A percentile compares a stretch with the other conserved stretches of the same genome.
These are phyloP conservation scores for Cheilosia grossa DNA, from an alignment of 2,888 invertebrate species.

Conservation along the genomic window DNA sequence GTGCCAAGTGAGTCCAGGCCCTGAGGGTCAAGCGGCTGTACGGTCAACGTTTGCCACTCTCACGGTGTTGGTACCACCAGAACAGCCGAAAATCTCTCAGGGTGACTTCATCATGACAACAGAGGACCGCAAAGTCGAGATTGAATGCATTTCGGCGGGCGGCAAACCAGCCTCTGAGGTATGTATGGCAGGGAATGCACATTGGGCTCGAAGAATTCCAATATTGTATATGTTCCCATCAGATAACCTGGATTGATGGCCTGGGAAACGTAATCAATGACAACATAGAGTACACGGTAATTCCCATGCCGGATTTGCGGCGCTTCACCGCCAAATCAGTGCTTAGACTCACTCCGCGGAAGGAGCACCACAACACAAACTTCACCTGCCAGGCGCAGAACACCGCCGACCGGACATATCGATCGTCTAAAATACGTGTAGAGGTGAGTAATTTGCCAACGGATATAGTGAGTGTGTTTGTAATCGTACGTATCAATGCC, in stretches of 20 bases:
- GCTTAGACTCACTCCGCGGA: constrained; percentile 92
- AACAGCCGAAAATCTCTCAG: constrained; percentile 94
- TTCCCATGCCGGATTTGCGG: constrained; percentile 90
- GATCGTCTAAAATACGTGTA: constrained; percentile 90
- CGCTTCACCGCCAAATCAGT: constrained; percentile 93
- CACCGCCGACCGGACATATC: constrained; percentile 93
- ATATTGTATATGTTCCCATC: constrained; percentile 80
- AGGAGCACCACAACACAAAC: constrained; percentile 94
- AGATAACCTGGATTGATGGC: constrained; percentile 97
- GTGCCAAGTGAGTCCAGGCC: constrained; percentile 95
- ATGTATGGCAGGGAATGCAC: constrained; percentile 79
- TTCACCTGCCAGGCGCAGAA: constrained; percentile 97
- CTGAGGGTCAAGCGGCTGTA: constrained; percentile 90
- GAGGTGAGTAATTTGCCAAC: constrained; percentile 85
- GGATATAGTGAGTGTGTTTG: constrained; percentile 5
- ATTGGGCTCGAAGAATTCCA: constrained; percentile 13
- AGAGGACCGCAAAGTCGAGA: constrained; percentile 93
- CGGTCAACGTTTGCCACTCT: constrained; percentile 93
- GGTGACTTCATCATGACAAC: constrained; percentile 93
- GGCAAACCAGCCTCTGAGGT: constrained; percentile 98
- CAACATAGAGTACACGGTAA: constrained; percentile 90
- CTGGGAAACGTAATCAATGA: constrained; percentile 92
- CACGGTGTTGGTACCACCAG: constrained; percentile 95
- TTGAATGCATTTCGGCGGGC: constrained; percentile 95
- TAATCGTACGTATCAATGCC: neutral